Conservation (phyloP, 2,113 vertebrate genomes). For the Cryptotis parvus region DNA sequence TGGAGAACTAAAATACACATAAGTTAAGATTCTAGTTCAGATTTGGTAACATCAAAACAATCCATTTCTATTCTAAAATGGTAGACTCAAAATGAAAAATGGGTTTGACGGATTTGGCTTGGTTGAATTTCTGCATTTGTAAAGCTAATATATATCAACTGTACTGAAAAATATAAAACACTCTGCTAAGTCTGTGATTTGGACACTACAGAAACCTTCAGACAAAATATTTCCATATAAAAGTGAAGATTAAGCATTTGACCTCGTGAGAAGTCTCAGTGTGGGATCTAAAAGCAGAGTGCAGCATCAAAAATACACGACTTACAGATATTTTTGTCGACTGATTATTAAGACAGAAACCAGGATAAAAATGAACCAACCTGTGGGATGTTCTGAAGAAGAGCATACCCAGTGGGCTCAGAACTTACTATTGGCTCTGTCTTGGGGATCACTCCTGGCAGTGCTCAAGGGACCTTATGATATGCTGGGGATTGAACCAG, state of each 20-base stretch:
- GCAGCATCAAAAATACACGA: neutral
- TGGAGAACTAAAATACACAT: too few relatives aligned
- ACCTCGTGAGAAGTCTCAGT: neutral
- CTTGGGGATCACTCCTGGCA: too few relatives aligned
- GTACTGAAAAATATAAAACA: neutral
- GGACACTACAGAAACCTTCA: neutral
- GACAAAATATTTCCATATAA: neutral
- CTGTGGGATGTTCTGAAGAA: too few relatives aligned
- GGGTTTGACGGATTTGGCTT: neutral
- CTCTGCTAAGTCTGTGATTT: neutral
- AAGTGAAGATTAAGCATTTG: neutral
- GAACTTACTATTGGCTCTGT: too few relatives aligned
- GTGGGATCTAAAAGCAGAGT: neutral
- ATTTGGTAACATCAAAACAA: neutral
- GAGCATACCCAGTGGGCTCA: too few relatives aligned
- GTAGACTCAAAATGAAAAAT: neutral
- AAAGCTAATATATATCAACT: neutral
- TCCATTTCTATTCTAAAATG: neutral
- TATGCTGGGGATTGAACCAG: too few relatives aligned
- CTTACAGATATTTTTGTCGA: neutral
- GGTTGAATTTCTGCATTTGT: neutral
- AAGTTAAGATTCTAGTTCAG: neutral
- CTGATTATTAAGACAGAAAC: neutral
- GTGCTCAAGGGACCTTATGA: too few relatives aligned
- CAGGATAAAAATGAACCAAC: slow-evolving; percentile 22